Base-by-base conservation (phyloP, 2,113 vertebrate genomes). In the Morone chrysops region DNA sequence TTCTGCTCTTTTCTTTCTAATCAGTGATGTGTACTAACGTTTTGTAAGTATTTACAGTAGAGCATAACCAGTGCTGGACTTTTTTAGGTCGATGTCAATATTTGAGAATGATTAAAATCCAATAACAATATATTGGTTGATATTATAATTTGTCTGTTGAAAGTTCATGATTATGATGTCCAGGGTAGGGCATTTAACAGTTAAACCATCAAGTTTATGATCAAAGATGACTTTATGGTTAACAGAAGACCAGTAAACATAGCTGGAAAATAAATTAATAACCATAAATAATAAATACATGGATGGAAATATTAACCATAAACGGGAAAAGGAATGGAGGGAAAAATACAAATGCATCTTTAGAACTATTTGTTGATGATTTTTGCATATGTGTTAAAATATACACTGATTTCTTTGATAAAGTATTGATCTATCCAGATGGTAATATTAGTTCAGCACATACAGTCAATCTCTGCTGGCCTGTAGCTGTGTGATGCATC, bases 1-100 rank as follows among this genome's bases (percentile, higher is more conserved):
- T 62, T 75, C 48, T 70, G 41, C 66, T 75, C 48, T 73, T 66
- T 71, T 91, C 54, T 65, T 57, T 66, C 81, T 72, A 70, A 85
- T 87, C 84, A 59, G 31, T 6, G 12, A 73, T 70, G 25, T 77
- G 38, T 8, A 11, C 41, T 18, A 48, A 18, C 16, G 22, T 38
- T 50, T 66, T 66, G 2, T 36, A 14, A 68, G 61, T 70, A 59
- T 74, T 80, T 67, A 47, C 48, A 31, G 36, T 17, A 38, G 48
- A 81, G 51, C 36, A 6, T n/a, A 59, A 50, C 11, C 14, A 38
- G 50, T 69, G 2, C 47, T 53, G 25, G 9, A 16, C 14, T 31
- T 11, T 25, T 47, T 45, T 31, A 22, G 8, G 10, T 51, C 17
- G 6, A 48, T 62, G 38, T 47, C 14, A 70, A n/a, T 36, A 12